phyloP scores from a whole-genome alignment of 2,113 vertebrate genomes.

The Microcebus murinus region DNA sequence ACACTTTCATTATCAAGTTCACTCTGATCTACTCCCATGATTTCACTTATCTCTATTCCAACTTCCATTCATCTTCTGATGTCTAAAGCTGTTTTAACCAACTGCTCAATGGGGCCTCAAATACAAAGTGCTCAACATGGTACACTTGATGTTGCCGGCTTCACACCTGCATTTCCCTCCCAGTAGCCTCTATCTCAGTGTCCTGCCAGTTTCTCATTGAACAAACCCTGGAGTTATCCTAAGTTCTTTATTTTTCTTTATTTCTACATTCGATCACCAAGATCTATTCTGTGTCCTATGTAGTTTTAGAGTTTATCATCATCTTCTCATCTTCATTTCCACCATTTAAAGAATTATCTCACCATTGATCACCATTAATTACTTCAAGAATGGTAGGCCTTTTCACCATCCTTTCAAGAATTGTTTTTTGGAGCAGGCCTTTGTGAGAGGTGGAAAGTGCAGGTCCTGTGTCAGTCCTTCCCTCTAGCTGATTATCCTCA shows the following conservation, averaged over 20 bases:
- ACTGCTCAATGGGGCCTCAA: background rate
- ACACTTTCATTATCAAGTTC: background rate
- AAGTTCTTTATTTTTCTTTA: background rate
- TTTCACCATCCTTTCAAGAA: too few species aligned
- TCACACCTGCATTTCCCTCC: background rate
- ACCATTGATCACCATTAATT: too few species aligned
- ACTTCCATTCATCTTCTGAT: background rate
- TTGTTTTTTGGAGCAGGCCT: too few species aligned
- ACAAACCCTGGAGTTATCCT: background rate
- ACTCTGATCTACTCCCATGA: background rate
- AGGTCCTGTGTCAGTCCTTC: too few species aligned
- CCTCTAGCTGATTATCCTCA: too few species aligned
- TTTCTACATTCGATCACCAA: background rate
- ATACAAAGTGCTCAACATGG: background rate
- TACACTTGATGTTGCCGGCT: background rate
- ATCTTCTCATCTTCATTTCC: background rate
- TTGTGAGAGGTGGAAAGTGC: too few species aligned
- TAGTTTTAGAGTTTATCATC: background rate
- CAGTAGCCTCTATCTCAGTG: background rate
- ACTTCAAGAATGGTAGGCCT: too few species aligned
- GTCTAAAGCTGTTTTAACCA: background rate
- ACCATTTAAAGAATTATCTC: too few species aligned
- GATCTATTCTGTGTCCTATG: background rate
- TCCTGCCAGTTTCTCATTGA: background rate
- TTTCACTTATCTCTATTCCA: background rate